Conservation (phyloP, 2,113 vertebrate species). For the Syngnathus floridae region DNA sequence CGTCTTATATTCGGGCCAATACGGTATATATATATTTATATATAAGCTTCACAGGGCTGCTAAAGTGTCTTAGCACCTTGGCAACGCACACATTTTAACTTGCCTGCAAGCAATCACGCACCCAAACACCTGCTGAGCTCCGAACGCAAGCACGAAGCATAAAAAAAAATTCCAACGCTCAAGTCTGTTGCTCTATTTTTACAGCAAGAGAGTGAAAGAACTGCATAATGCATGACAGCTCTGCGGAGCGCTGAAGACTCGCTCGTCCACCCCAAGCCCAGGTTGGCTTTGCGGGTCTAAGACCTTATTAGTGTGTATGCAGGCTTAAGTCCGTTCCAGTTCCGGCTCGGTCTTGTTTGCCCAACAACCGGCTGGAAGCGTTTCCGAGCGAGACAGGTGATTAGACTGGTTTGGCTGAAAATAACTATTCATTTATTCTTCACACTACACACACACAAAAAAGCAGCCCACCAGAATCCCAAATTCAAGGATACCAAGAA, state of each 20-base stretch:
- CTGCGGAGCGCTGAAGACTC: constrained; percentile 48
- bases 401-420: background rate
- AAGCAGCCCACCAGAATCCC: background rate
- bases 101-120: constrained; percentile 23
- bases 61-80: background rate
- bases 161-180: constrained; percentile 48
- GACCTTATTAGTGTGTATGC: background rate
- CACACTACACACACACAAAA: background rate
- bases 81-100: constrained; percentile 5
- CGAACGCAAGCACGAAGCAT: constrained; percentile 53
- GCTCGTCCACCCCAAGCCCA: background rate
- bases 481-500: background rate
- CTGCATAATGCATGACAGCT: constrained; percentile 69
- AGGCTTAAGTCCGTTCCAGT: background rate
- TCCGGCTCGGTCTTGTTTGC: background rate
- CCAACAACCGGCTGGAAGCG: background rate
- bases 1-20: too few relatives aligned
- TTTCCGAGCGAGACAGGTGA: background rate
- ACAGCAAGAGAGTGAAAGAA: constrained; percentile 43
- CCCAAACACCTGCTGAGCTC: constrained; percentile 49
- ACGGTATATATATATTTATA: too few relatives aligned
- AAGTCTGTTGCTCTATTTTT: constrained; percentile 73
- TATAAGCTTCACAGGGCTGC: background rate
- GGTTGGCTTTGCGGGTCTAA: background rate
- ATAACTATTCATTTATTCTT: background rate